phyloP scores from a whole-genome alignment of 2,888 invertebrate species.

The Leptinotarsa juncta region DNA sequence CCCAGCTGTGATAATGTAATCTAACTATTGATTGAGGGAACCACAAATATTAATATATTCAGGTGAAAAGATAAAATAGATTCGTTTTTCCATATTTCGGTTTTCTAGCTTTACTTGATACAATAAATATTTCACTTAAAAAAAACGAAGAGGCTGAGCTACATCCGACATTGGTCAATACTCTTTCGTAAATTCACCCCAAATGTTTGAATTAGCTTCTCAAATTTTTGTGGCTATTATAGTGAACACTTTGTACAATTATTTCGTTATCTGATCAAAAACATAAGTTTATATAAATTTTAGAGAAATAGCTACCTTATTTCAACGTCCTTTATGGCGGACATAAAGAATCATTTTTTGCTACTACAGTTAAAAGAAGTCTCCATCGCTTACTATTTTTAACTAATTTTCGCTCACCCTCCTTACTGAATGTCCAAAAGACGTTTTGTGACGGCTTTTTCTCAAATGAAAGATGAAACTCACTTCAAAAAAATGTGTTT shows the following conservation, averaged over 20 bases:
- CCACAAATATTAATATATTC: too few species aligned
- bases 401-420: constrained; percentile 20
- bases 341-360: constrained; percentile 42
- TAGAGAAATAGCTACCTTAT: constrained; percentile 49
- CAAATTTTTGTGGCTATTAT: background rate
- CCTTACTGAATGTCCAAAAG: constrained; percentile 16
- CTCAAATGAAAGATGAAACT: background rate
- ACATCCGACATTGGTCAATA: background rate
- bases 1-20: too few species aligned
- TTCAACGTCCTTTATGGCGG: constrained; percentile 48
- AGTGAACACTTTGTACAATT: background rate
- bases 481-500: background rate
- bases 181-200: background rate
- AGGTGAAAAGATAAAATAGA: too few species aligned
- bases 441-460: background rate
- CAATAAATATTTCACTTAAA: too few species aligned
- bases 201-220: background rate
- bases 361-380: constrained; percentile 44
- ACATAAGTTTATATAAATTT: background rate
- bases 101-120: too few species aligned
- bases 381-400: constrained; percentile 57
- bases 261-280: background rate
- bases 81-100: too few species aligned
- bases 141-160: too few species aligned
- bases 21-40: too few species aligned